Evolutionary conservation across 2,888 invertebrate genomes (phyloP).

Genomic region (Heliothis peltigera): DNA sequence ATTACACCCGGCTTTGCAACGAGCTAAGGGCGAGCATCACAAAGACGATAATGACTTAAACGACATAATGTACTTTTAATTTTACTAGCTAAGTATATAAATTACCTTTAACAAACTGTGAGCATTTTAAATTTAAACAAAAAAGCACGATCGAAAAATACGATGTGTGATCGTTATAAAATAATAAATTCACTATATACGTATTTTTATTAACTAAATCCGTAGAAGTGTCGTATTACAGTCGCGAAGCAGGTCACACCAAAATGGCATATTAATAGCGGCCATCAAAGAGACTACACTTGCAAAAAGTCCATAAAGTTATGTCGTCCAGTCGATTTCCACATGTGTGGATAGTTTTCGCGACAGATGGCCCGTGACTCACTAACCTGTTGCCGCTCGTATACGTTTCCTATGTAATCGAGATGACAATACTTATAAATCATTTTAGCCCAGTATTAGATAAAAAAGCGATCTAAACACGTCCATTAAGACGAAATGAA

Average conservation of each 20-base stretch:
- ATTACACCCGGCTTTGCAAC: conserved; percentile 52
- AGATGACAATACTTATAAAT: conserved; percentile 79
- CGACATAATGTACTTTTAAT: conserved; percentile 48
- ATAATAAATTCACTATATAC: conserved; percentile 34
- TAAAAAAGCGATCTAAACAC: conserved; percentile 63
- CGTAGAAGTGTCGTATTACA: conserved; percentile 76
- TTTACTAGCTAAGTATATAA: conserved; percentile 9
- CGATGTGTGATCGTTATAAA: conserved; percentile 61
- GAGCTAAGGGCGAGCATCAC: conserved; percentile 36
- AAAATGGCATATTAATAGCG: conserved; percentile 78
- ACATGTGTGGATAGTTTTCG: conserved; percentile 85
- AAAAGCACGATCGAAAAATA: conserved; percentile 37
- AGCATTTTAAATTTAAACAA: conserved; percentile 19
- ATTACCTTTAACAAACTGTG: conserved; percentile 12
- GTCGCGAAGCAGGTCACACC: conserved; percentile 70
- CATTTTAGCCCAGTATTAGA: conserved; percentile 62
- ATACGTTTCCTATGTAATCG: conserved; percentile 81
- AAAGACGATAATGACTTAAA: conserved; percentile 47
- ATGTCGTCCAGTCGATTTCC: conserved; percentile 79
- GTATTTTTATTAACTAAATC: conserved; percentile 38
- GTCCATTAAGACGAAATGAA: conserved; percentile 63
- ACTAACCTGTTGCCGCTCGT: conserved; percentile 81
- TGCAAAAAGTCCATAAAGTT: conserved; percentile 75
- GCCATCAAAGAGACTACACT: conserved; percentile 72
- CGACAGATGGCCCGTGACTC: conserved; percentile 88